Conservation (phyloP, 2,113 vertebrate species). For the Perca fluviatilis region DNA sequence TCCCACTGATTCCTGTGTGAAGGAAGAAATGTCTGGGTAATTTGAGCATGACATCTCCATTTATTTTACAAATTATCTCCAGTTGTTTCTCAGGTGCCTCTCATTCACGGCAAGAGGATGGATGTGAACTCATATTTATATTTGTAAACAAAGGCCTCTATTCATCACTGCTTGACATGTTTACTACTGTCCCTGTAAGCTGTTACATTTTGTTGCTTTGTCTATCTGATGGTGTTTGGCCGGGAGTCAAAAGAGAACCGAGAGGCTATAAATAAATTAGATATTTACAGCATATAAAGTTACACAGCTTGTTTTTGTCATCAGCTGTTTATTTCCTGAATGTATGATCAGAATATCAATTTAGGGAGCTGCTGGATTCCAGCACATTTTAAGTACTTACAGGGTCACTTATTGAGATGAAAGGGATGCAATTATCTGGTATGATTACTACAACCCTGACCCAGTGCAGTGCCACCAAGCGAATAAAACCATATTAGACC, state of each 20-base stretch:
- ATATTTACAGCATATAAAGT: constrained; percentile 5
- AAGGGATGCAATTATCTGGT: background rate
- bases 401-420: background rate
- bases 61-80: constrained; percentile 47
- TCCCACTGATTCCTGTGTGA: constrained; percentile 42
- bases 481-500: constrained; percentile 30
- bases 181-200: background rate
- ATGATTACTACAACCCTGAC: background rate
- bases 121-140: constrained; percentile 18
- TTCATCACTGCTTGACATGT: constrained; percentile 29
- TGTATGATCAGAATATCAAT: background rate
- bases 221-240: constrained; percentile 29
- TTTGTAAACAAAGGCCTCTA: constrained; percentile 14
- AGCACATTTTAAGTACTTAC: constrained; percentile 16
- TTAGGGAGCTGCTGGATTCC: background rate
- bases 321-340: constrained; percentile 34
- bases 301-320: constrained; percentile 15
- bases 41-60: constrained; percentile 60
- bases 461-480: background rate
- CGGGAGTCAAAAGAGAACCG: constrained; percentile 8
- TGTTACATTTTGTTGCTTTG: constrained; percentile 16
- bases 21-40: constrained; percentile 28
- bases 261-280: background rate
- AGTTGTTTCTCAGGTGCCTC: constrained; percentile 41
- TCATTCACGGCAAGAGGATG: background rate